Conservation (phyloP, 2,797 vertebrate genomes). For the Pseudopleuronectes americanus region DNA sequence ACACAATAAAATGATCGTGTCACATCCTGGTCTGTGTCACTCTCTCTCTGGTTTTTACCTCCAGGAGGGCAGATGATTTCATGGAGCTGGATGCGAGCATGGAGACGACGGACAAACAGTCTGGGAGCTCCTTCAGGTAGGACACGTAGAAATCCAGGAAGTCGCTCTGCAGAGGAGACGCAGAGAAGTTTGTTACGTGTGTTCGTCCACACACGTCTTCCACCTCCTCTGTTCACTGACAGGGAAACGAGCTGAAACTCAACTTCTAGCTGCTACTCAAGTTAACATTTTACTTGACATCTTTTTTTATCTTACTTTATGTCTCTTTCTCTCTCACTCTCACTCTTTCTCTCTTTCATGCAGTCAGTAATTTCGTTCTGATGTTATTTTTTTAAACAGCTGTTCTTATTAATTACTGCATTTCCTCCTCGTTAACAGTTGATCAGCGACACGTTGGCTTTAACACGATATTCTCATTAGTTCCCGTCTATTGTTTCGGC, state of each 20-base stretch:
- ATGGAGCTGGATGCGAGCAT: conserved; percentile 76
- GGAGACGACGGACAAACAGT: conserved; percentile 91
- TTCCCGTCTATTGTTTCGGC: background rate
- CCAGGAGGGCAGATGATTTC: conserved; percentile 70
- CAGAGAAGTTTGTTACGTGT: background rate
- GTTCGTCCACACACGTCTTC: background rate
- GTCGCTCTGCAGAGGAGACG: conserved; percentile 85
- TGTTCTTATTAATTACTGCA: conserved; percentile 22
- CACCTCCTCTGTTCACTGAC: too few relatives aligned
- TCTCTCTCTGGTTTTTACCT: conserved; percentile 68
- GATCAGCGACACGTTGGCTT: conserved; percentile 25
- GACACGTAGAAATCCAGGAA: conserved; percentile 96
- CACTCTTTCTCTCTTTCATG: too few relatives aligned
- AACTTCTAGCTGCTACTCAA: too few relatives aligned
- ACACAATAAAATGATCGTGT: too few relatives aligned
- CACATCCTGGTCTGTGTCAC: too few relatives aligned
- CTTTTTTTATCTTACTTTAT: background rate
- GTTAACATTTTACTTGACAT: too few relatives aligned
- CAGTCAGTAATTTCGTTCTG: too few relatives aligned
- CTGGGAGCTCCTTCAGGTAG: conserved; percentile 95
- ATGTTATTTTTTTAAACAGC: conserved; percentile 4
- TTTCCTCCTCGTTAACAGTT: conserved; percentile 40
- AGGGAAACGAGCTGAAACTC: too few relatives aligned
- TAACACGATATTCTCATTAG: conserved; percentile 30
- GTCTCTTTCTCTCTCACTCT: background rate